Percentiles rank a stretch among this genome's conserved stretches.
Evolutionary conservation across 2,888 invertebrate species (phyloP).

Genomic region (Oegoconia quadripuncta): DNA sequence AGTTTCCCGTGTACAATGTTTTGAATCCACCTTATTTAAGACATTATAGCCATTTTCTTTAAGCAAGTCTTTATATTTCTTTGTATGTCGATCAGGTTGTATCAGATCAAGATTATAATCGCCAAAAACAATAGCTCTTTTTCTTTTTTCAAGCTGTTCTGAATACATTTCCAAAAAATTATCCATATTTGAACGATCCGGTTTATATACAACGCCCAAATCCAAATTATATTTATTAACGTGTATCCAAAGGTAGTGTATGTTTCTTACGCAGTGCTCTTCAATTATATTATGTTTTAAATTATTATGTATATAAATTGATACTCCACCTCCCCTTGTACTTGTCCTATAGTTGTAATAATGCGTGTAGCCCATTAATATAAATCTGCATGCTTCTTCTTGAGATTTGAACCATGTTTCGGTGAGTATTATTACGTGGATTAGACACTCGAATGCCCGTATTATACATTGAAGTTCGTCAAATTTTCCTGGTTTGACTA

Average conservation of each 20-base stretch:
- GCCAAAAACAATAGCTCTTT: slow-evolving; percentile 17
- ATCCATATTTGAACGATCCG: slow-evolving; percentile 11
- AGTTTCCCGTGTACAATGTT: slow-evolving; percentile 6
- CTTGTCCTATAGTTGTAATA: slow-evolving; percentile 22
- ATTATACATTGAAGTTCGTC: slow-evolving; percentile 8
- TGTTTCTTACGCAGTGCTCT: slow-evolving; percentile 16
- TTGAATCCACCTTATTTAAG: slow-evolving; percentile 5
- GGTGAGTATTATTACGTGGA: slow-evolving; percentile 4
- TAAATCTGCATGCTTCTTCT: background rate
- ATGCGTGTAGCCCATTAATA: slow-evolving; percentile 9
- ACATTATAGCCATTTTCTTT: slow-evolving; percentile 12
- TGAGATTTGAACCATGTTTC: slow-evolving; percentile 13
- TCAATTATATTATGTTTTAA: slow-evolving; percentile 22
- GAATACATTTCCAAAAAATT: slow-evolving; percentile 17
- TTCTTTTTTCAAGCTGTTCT: slow-evolving; percentile 12
- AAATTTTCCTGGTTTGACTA: slow-evolving; percentile 7
- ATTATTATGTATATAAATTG: slow-evolving; percentile 23
- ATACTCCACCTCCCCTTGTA: slow-evolving; percentile 26
- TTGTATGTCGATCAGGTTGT: background rate
- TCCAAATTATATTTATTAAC: background rate
- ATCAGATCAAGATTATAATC: slow-evolving; percentile 19
- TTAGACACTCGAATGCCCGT: background rate
- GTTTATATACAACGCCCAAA: slow-evolving; percentile 4
- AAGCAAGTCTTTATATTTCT: slow-evolving; percentile 9
- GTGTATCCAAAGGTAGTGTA: slow-evolving; percentile 27